Conservation (phyloP, 2,113 vertebrate genomes). For the Lampris incognitus region DNA sequence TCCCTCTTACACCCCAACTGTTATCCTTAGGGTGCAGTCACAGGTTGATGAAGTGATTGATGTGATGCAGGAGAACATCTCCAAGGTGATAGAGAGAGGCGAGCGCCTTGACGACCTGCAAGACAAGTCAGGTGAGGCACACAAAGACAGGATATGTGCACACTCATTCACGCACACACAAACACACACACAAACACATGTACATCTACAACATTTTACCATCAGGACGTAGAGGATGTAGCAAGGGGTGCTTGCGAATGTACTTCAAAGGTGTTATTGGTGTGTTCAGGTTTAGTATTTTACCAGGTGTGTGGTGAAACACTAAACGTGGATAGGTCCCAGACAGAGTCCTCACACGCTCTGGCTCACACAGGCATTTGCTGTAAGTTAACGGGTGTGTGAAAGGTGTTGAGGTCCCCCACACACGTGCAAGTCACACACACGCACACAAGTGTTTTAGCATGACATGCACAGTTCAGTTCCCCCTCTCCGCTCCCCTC, state of each 20-base stretch:
- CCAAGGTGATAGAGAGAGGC: slow-evolving; percentile 97
- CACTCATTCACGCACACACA: not conserved
- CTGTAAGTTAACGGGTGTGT: slow-evolving; percentile 24
- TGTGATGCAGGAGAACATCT: slow-evolving; percentile 99
- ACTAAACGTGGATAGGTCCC: not conserved
- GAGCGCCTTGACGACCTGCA: slow-evolving; percentile 97
- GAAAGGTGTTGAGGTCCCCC: slow-evolving; percentile 16
- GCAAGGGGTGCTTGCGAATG: not conserved
- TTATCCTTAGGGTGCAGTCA: slow-evolving; percentile 90
- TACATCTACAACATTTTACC: not conserved
- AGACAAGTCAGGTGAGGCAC: slow-evolving; percentile 93
- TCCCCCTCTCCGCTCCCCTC: not conserved
- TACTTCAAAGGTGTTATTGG: slow-evolving; percentile 34
- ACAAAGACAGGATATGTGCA: not conserved
- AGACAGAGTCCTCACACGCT: not conserved
- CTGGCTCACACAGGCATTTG: not conserved
- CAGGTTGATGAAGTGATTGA: slow-evolving; percentile 99
- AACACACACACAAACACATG: not conserved
- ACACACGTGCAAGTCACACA: slow-evolving; percentile 4
- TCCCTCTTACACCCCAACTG: slow-evolving; percentile 3
- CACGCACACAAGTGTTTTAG: slow-evolving; percentile 10
- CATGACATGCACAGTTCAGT: slow-evolving; percentile 3
- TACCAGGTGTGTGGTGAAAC: slow-evolving; percentile 33
- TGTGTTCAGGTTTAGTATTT: slow-evolving; percentile 22
- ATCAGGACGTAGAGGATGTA: not conserved